Conservation (phyloP, 2,888 invertebrate genomes). For the Melangyna quadrimaculata region DNA sequence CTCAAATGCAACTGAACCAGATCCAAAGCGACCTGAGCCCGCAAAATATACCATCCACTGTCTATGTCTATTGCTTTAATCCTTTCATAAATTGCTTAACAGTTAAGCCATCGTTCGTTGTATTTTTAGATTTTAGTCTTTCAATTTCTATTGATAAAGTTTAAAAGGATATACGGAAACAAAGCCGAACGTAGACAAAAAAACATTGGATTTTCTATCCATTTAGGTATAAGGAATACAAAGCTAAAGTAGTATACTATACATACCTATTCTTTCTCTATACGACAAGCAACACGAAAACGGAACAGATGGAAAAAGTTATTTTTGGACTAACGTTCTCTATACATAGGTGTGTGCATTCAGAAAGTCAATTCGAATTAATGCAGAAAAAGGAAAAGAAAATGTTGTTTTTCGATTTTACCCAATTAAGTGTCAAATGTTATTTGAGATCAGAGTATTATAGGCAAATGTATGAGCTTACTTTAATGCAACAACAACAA, state of each 20-base stretch:
- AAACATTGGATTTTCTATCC: slow-evolving; percentile 46
- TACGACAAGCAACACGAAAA: background rate
- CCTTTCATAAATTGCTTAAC: slow-evolving; percentile 45
- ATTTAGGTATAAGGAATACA: slow-evolving; percentile 40
- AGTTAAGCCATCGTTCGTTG: slow-evolving; percentile 49
- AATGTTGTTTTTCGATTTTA: slow-evolving; percentile 39
- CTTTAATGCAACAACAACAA: background rate
- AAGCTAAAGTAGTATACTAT: background rate
- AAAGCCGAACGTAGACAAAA: slow-evolving; percentile 10
- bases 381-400: slow-evolving; percentile 21
- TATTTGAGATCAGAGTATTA: slow-evolving; percentile 12
- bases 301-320: slow-evolving; percentile 1
- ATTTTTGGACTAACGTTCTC: slow-evolving; percentile 45
- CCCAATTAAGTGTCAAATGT: slow-evolving; percentile 57
- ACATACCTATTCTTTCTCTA: background rate
- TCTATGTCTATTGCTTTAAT: background rate
- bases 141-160: slow-evolving; percentile 37
- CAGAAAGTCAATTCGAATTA: slow-evolving; percentile 50
- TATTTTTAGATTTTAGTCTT: slow-evolving; percentile 24
- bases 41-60: background rate
- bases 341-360: slow-evolving; percentile 58
- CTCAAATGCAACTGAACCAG: background rate
- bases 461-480: background rate
- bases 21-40: background rate
- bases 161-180: slow-evolving; percentile 57